Conservation (phyloP, 2,797 vertebrate species). For the Rhinichthys osculus region DNA sequence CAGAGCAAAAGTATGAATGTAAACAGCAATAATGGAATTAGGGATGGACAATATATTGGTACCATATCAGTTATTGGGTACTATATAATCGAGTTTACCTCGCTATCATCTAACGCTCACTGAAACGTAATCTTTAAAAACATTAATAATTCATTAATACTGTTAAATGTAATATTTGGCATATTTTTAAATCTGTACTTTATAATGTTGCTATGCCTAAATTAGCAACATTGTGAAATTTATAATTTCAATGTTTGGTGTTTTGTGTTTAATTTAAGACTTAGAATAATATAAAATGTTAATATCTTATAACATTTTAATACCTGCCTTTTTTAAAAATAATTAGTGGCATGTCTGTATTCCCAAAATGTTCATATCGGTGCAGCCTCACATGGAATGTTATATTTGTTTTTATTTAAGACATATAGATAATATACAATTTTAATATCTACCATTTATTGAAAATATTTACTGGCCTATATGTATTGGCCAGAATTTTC, state of each 20-base stretch:
- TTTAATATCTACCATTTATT: neutral
- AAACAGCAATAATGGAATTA: neutral
- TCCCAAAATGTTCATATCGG: neutral
- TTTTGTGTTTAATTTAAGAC: slow-evolving; percentile 3
- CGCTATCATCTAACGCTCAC: neutral
- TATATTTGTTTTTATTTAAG: neutral
- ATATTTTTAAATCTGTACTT: neutral
- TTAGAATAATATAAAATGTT: neutral
- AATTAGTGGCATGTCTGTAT: neutral
- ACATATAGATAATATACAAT: neutral
- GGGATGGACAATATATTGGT: neutral
- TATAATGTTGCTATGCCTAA: neutral
- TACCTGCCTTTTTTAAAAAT: neutral
- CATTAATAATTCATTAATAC: neutral
- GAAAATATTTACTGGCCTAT: no score
- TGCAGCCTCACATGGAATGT: neutral
- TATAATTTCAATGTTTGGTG: neutral
- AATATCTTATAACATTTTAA: neutral
- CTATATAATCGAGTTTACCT: no score
- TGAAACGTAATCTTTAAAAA: neutral
- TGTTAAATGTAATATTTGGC: neutral
- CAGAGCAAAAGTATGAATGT: neutral
- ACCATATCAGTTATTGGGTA: neutral
- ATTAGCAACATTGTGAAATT: neutral
- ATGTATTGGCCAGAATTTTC: no score